Evolutionary conservation across 2,797 vertebrate species (phyloP).

Genomic region (Helostoma temminkii): DNA sequence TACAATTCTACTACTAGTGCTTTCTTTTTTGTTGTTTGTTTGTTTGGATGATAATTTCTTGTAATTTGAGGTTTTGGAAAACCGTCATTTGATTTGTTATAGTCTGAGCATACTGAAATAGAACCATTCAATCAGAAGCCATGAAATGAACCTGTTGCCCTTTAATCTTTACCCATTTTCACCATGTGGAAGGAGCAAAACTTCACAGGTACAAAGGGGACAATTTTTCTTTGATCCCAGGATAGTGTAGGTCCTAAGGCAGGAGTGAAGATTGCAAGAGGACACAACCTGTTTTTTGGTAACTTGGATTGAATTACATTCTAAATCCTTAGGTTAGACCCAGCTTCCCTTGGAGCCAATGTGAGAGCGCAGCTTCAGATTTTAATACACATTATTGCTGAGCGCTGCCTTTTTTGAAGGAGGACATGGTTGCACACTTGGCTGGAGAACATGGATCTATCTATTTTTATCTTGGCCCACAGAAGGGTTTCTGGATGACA

Average conservation of each 20-base stretch:
- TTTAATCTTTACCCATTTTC: conserved; percentile 17
- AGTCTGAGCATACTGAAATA: not conserved
- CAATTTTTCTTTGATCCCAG: conserved; percentile 29
- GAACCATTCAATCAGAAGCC: not conserved
- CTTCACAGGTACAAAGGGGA: conserved; percentile 11
- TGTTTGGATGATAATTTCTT: not conserved
- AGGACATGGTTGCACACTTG: conserved; percentile 59
- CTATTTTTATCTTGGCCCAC: conserved; percentile 70
- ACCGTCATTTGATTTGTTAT: not conserved
- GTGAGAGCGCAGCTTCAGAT: conserved; percentile 45
- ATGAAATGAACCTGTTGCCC: not conserved
- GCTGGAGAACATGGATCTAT: conserved; percentile 58
- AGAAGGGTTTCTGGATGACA: conserved; percentile 55
- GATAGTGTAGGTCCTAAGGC: conserved; percentile 8
- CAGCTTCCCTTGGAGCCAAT: conserved; percentile 40
- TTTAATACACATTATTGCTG: conserved; percentile 70
- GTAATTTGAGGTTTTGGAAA: not conserved
- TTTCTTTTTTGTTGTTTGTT: no score
- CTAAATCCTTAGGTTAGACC: conserved; percentile 47
- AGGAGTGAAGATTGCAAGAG: conserved; percentile 13
- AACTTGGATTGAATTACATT: conserved; percentile 53
- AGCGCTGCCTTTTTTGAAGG: conserved; percentile 57
- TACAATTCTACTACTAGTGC: not conserved
- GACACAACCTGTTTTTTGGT: conserved; percentile 16
- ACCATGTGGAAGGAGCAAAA: conserved; percentile 6